Evolutionary conservation across 2,888 invertebrate species (phyloP), one percentile per base, ranked within the genome.

Genomic region (Gastracanthus pulcherrimus): DNA sequence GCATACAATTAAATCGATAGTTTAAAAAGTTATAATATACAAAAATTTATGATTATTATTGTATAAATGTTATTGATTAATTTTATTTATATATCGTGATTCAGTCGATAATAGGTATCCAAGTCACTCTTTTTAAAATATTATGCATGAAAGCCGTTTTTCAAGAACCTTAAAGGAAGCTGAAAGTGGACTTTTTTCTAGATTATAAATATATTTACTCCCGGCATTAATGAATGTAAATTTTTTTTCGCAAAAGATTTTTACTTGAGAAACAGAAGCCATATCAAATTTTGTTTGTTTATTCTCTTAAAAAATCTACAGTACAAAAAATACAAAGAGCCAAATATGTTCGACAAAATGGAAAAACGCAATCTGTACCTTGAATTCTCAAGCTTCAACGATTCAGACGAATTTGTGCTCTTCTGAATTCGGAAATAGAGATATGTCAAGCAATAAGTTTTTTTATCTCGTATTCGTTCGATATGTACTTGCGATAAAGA

Each of bases 401-500:
- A 34, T 58, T 23, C 6, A 26, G 31, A 45, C 29, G 31, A 58
- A 41, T 64, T 31, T 76, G 11, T 70, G 34, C 5, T 31, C 31
- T 38, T 71, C 16, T 45, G 48, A 80, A 80, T 80, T 80, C 67
- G 74, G 67, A 62, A 69, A n/a, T 69, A 80, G 74, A 74, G 74
- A 69, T 75, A 58, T 69, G 58, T 60, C 26, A 31, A 66, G 55
- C 38, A 29, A 36, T 1, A 26, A 66, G 26, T 69, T 69, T 55
- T 19, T 2, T 29, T 55, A 9, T 34, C 64, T 76, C 58, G 11
- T 34, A 62, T 74, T 55, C 2, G 26, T 51, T 76, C 62, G 82
- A 82, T 82, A 82, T 82, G 82, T 66, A 71, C 23, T 60, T 38
- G 48, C 4, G 64, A 72, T 67, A 60, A 58, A 80, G 79, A 82